Evolutionary conservation across 2,888 invertebrate species (phyloP), one percentile per base, ranked within the genome.

Genomic region (Drosophila stalkeri): DNA sequence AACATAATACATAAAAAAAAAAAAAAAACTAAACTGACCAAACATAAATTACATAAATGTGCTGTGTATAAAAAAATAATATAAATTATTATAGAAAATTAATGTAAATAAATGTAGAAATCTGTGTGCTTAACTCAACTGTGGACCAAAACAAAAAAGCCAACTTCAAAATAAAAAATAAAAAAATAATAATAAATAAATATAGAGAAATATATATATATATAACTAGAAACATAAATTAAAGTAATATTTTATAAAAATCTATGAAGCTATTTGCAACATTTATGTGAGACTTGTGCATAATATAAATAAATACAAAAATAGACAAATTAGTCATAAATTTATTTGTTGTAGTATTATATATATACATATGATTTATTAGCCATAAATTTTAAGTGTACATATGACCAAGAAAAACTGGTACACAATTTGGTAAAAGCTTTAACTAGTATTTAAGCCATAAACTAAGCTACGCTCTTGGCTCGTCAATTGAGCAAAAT

Each of bases 401-500:
- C 54, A 90, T 90, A 89, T 79, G 76, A 84, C 82, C 84, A 86
- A 47, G 61, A 62, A 4, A 46, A 72, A 82, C 74, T 74, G 80
- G 86, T 78, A 86, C 64, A 75, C 75, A 76, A 72, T 76, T 89
- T 90, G 90, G 90, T 90, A 81, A 90, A 87, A 87, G 90, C 90
- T 90, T 90, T 90, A 90, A 90, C 65, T 90, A 90, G 80, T 59
- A 33, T 23, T 60, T 82, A 89, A 86, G 84, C 70, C 57, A 33
- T 33, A 62, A 66, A 49, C 27, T 56, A 64, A 67, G 55, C 31
- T 3, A 33, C 37, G 46, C 54, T 55, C 52, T 69, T 72, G 70
- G 71, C 51, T 33, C 67, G 65, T 72, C 72, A 77, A 74, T 72
- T 75, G 72, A 44, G 61, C 64, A 60, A 68, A 44, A 44, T 16